Percentiles rank a stretch among this genome's conserved stretches.
phyloP scores from a whole-genome alignment of 2,888 invertebrate genomes.

The Andricus quercusramuli region DNA sequence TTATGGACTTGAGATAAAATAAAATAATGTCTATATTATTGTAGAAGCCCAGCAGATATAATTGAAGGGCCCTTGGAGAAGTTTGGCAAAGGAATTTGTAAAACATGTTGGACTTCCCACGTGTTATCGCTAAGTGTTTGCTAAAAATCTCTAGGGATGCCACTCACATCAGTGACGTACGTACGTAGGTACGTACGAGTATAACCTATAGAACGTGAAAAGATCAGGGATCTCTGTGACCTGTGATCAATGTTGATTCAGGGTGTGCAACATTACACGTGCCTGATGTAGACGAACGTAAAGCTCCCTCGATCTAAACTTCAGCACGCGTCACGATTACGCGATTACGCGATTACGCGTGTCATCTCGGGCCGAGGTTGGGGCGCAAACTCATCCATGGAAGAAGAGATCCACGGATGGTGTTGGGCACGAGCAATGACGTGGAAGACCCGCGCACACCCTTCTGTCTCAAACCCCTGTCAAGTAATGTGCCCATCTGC shows the following conservation, averaged over 20 bases:
- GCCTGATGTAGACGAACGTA: conserved; percentile 58
- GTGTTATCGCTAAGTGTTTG: conserved; percentile 27
- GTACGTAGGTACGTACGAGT: not conserved
- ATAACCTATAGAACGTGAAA: conserved; percentile 11
- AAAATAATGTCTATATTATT: not conserved
- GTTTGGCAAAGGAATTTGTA: conserved; percentile 29
- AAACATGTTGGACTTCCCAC: conserved; percentile 27
- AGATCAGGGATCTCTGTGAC: conserved; percentile 53
- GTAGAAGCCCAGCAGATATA: not conserved
- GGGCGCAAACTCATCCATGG: conserved; percentile 20
- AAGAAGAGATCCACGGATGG: conserved; percentile 20
- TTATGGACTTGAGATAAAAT: too few relatives aligned
- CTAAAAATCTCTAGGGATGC: conserved; percentile 26
- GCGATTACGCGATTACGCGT: conserved; percentile 79
- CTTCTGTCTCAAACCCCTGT: conserved; percentile 39
- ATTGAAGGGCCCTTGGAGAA: not conserved
- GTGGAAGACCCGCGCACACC: conserved; percentile 26
- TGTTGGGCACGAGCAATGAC: conserved; percentile 27
- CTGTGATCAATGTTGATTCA: conserved; percentile 69
- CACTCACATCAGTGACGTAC: not conserved
- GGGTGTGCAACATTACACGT: conserved; percentile 67
- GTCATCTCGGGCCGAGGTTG: conserved; percentile 66
- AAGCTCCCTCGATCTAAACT: conserved; percentile 76
- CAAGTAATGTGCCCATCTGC: conserved; percentile 41
- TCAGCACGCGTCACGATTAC: conserved; percentile 78